phyloP scores from a whole-genome alignment of 2,797 vertebrate species.

The Allobates femoralis region DNA sequence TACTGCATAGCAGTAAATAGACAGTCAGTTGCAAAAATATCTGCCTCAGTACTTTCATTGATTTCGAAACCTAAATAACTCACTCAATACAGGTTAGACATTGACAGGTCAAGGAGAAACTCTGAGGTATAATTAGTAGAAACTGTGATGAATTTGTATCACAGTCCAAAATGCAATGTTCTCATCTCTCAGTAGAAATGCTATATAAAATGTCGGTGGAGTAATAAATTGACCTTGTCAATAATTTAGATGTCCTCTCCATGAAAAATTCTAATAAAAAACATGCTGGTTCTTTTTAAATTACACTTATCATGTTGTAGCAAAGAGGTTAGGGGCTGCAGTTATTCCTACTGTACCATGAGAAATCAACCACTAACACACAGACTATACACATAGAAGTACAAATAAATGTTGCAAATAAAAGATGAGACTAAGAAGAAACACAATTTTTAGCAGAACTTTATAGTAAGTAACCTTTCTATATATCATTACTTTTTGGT shows the following conservation, averaged over 20 bases:
- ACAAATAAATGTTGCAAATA: too few species aligned
- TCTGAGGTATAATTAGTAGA: slow-evolving; percentile 56
- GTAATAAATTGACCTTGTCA: slow-evolving; percentile 36
- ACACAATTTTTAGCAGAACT: too few species aligned
- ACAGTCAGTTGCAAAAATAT: slow-evolving; percentile 56
- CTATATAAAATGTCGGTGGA: slow-evolving; percentile 26
- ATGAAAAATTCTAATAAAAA: slow-evolving; percentile 8
- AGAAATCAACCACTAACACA: background rate
- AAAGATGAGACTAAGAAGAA: too few species aligned
- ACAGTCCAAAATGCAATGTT: slow-evolving; percentile 38
- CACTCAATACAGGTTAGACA: slow-evolving; percentile 57
- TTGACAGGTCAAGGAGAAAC: slow-evolving; percentile 62
- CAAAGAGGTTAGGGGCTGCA: background rate
- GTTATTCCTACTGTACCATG: background rate
- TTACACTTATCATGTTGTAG: background rate
- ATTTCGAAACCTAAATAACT: slow-evolving; percentile 66
- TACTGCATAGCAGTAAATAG: slow-evolving; percentile 59
- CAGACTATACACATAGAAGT: background rate
- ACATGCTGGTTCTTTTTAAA: slow-evolving; percentile 4
- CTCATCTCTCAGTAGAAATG: slow-evolving; percentile 39
- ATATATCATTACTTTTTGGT: too few species aligned
- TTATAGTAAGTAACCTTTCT: too few species aligned
- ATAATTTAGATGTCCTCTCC: slow-evolving; percentile 35
- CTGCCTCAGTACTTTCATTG: slow-evolving; percentile 49
- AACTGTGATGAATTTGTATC: slow-evolving; percentile 56